Conservation (phyloP, 2,888 invertebrate species). For the Danaus chrysippus region DNA sequence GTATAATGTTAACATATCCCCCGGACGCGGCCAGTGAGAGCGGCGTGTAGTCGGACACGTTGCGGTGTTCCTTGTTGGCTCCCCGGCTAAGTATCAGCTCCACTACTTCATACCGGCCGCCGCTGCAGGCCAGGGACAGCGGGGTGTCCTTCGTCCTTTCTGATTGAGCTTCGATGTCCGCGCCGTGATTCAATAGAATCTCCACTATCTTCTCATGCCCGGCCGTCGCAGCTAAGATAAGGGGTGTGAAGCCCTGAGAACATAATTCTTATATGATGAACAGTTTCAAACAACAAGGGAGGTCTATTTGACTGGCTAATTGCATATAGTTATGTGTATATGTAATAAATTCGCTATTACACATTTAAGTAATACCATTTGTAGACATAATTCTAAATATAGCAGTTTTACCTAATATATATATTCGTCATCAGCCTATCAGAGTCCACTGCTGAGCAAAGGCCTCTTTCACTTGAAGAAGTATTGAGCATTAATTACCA, state of each 20-base stretch:
- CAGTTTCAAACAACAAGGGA: too few species aligned
- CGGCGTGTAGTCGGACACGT: slow-evolving; percentile 99
- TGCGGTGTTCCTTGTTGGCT: slow-evolving; percentile 98
- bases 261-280: not conserved
- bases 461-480: too few species aligned
- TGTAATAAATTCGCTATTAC: too few species aligned
- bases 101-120: slow-evolving; percentile 97
- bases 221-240: slow-evolving; percentile 98
- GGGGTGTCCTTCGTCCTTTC: slow-evolving; percentile 99
- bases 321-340: too few species aligned
- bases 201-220: slow-evolving; percentile 91
- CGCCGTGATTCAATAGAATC: slow-evolving; percentile 93
- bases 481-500: too few species aligned
- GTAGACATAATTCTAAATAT: too few species aligned
- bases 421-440: too few species aligned
- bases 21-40: slow-evolving; percentile 99
- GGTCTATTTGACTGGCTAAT: not conserved
- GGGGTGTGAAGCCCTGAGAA: slow-evolving; percentile 91
- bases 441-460: too few species aligned
- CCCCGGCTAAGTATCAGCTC: slow-evolving; percentile 92
- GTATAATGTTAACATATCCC: slow-evolving; percentile 98
- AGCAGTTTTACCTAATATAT: too few species aligned
- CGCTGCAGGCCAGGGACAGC: slow-evolving; percentile 97
- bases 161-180: slow-evolving; percentile 99
- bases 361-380: too few species aligned